Evolutionary conservation across 2,888 invertebrate species (phyloP), one percentile per base, ranked within the genome.

Genomic region (Linnaemya tessellans): DNA sequence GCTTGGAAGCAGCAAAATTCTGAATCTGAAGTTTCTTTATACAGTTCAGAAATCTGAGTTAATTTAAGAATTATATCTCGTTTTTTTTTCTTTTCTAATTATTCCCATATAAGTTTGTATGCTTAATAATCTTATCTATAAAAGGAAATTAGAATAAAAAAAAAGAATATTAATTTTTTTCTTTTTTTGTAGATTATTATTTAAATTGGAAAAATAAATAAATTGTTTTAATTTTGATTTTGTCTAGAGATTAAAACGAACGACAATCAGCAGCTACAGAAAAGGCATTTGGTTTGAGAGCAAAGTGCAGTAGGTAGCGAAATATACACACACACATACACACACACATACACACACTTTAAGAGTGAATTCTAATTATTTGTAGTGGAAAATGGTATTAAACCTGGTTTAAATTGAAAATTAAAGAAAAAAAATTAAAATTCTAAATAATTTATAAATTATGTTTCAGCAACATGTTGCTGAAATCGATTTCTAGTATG

Each of bases 81-180:
- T 22, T 49, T 60, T 49, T 75, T 60, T 60, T 49, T 75, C 35
- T 71, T 71, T 75, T 73, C 38, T 77, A 77, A 68, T 80, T 71
- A 58, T 75, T 60, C 65, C 71, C 49, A 74, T 58, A 56, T 60
- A n/a, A 62, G 43, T 58, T 56, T 56, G 38, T 38, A 7, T 70
- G 46, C 8, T 62, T 46, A 25, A 22, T 35, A 79, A 67, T 79
- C 30, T 84, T 75, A 84, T 81, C 80, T 81, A 51, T 56, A 84
- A 74, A 78, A 78, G 80, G 77, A 80, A 84, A 78, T 84, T 78
- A 30, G 80, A 74, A 78, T 20, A 35, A 11, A 70, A 41, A 70
- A 35, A 30, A 30, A 30, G 30, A 30, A 30, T 30, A 3, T 30
- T 30, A 30, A 30, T n/a, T n/a, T n/a, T 54, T 60, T 56, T 56